Conservation (phyloP, 1,140 invertebrate genomes). For the Oreohelix idahoensis region DNA sequence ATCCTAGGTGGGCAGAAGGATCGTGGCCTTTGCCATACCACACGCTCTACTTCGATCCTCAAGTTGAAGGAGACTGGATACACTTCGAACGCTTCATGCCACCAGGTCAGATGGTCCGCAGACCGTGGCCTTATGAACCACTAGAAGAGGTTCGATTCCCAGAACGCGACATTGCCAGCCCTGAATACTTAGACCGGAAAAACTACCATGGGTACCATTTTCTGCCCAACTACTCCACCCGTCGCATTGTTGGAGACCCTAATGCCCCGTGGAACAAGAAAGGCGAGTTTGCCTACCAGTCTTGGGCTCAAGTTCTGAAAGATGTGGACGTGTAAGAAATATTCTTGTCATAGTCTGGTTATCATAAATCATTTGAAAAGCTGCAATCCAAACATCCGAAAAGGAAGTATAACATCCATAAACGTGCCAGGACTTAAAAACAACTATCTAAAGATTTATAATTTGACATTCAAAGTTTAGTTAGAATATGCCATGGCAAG, state of each 20-base stretch:
- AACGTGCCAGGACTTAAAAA: too few species aligned
- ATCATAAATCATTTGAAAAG: too few species aligned
- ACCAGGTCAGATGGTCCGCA: slow-evolving; percentile 39
- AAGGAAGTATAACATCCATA: too few species aligned
- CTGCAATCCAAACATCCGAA: too few species aligned
- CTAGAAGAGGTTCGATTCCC: slow-evolving; percentile 36
- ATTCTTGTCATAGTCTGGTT: too few species aligned
- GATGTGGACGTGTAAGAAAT: not conserved
- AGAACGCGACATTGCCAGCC: slow-evolving; percentile 29
- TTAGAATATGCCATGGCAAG: too few species aligned
- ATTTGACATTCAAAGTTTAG: too few species aligned
- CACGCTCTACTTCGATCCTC: slow-evolving; percentile 37
- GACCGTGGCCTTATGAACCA: not conserved
- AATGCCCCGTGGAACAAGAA: slow-evolving; percentile 35
- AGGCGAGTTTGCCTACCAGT: slow-evolving; percentile 31
- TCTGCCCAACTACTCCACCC: slow-evolving; percentile 18
- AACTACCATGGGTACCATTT: slow-evolving; percentile 41
- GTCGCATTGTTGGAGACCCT: slow-evolving; percentile 23
- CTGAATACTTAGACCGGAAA: slow-evolving; percentile 22
- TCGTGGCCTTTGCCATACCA: slow-evolving; percentile 34
- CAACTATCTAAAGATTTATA: too few species aligned
- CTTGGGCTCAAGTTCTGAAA: slow-evolving; percentile 8
- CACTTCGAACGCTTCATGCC: slow-evolving; percentile 37
- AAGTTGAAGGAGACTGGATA: slow-evolving; percentile 30
- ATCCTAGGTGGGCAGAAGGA: slow-evolving; percentile 32